Evolutionary conservation across 2,113 vertebrate species (phyloP), one percentile per base, ranked within the genome.

Genomic region (Microcebus ravelobensis): DNA sequence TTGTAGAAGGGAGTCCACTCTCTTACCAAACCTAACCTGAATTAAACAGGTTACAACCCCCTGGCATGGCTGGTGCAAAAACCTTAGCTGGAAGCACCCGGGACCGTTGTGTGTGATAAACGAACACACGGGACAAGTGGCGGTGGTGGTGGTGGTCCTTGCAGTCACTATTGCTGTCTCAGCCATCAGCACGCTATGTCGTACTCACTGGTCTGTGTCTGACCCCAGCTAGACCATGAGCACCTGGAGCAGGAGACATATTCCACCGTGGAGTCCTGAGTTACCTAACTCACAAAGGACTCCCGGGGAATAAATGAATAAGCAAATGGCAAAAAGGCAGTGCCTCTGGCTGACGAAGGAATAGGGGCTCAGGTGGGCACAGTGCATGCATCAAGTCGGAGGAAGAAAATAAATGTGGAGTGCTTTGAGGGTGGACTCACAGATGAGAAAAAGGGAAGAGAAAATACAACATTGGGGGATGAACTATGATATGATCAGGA

Each of bases 51-150:
- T 8, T 13, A 13, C 3, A 2, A 18, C 18, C 0, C 36, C 21
- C 17, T 1, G 13, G 48, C 6, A 3, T 4, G 42, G 25, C 20
- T 8, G 68, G 27, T 5, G 45, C 29, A 29, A 42, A 57, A 50
- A 8, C 48, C 36, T 1, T 0, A 2, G 25, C 27, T 50, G 17
- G 59, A 21, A 61, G 31, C 55, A 29, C n/a, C 6, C 31, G 45
- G 31, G 1, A 8, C 27, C 25, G 8, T 0, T 3, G 6, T 4
- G 0, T 27, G 12, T 23, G 52, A 36, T 48, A 15, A 36, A 2
- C 10, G 23, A 36, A 2, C 10, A 14, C 1, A 42, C 15, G 21
- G 39, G 31, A 34, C 36, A 39, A 8, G 8, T 4, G 1, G 21
- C 3, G 4, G 13, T 9, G 4, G 9, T 9, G 29, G n/a, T 23